Base-by-base conservation (phyloP, 2,888 invertebrate species). In the Drosophila dives region DNA sequence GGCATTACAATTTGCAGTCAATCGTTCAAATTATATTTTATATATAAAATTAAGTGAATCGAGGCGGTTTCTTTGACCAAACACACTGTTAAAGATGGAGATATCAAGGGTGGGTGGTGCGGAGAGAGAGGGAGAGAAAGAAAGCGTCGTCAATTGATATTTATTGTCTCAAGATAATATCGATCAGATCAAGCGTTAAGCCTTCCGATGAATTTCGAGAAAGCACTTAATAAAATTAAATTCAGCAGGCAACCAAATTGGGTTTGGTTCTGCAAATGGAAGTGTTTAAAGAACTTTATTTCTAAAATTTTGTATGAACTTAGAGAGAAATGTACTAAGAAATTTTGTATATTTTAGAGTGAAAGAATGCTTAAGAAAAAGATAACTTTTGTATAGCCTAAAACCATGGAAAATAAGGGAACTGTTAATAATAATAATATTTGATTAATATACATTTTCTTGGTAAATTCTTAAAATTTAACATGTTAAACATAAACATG, bases 81-180 rank as follows among this genome's bases (percentile, higher is more conserved):
- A 20, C 20, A 45, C 32, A 59, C 51, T 36, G 10, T 26, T 71
- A 36, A 36, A 50, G 34, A 33, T 42, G 7, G 3, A 12, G 8
- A 33, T 3, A 58, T 36, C 38, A 12, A 15, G 8, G 23, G 45
- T 15, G 15, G 38, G 3, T 38, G 38, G 0, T 38, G 17, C 3
- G 8, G 38, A 38, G 11, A n/a, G n/a, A 3, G n/a, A 15, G 12
- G 11, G n/a, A 29, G 17, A 55, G 15, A 53, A 38, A 42, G 17
- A 34, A 29, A 29, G n/a, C 23, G 15, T 7, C 78, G 72, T 67
- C 64, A 77, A 77, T 77, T 77, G 61, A 36, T 64, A 64, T 81
- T 77, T 68, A 78, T 78, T 73, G 64, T 32, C 40, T 53, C 11
- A 34, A 59, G 68, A 68, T 68, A 45, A 55, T 60, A 66, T 77